Evolutionary conservation across 2,113 vertebrate genomes (phyloP).

Genomic region (Montifringilla adamsi): DNA sequence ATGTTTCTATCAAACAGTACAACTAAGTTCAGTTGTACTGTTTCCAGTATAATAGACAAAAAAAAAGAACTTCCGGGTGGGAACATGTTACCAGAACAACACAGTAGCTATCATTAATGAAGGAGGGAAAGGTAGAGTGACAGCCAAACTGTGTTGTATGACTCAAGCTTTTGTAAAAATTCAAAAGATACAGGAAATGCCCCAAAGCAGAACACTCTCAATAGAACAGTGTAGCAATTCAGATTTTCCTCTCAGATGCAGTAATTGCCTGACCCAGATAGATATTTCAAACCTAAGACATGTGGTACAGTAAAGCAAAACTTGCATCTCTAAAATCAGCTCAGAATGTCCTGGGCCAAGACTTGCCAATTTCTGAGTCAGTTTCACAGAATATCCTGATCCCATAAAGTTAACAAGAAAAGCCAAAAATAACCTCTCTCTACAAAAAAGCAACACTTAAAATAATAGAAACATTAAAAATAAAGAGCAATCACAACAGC

Average conservation of each 20-base stretch:
- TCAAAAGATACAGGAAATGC: constrained; percentile 2
- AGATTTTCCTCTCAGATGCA: constrained; percentile 9
- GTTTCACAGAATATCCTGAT: neutral
- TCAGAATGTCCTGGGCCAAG: neutral
- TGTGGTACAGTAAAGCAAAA: neutral
- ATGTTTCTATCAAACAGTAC: neutral
- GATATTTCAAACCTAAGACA: neutral
- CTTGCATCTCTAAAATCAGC: neutral
- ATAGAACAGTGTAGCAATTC: neutral
- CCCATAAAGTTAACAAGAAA: neutral
- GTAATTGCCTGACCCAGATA: constrained; percentile 39
- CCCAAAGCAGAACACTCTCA: constrained; percentile 30
- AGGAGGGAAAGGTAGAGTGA: neutral
- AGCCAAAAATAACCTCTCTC: neutral
- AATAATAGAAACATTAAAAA: neutral
- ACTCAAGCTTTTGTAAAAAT: neutral
- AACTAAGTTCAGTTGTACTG: neutral
- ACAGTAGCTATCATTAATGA: neutral
- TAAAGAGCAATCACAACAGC: neutral
- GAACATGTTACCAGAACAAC: neutral
- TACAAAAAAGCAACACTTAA: neutral
- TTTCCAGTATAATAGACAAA: neutral
- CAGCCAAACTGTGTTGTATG: neutral
- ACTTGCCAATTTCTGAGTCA: neutral
- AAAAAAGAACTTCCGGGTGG: neutral